These are phyloP conservation scores for Lepidocolaptes lacrymiger DNA, from an alignment of 2,797 vertebrate genomes.

Conservation along the genomic window DNA sequence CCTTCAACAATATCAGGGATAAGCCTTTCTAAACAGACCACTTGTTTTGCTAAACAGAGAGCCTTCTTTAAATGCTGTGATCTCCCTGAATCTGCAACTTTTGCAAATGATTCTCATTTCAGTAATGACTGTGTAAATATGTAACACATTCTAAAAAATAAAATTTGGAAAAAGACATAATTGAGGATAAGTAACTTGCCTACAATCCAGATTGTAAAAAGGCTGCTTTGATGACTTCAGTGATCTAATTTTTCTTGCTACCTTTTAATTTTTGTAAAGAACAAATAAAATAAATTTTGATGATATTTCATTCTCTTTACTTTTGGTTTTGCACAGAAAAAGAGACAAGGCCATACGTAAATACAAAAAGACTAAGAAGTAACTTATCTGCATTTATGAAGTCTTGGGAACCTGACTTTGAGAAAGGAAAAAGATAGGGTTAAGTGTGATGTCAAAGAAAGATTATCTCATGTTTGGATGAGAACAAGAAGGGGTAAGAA, in stretches of 20 bases:
- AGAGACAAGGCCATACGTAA: background rate
- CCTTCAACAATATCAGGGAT: background rate
- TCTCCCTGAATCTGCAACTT: background rate
- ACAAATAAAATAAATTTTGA: background rate
- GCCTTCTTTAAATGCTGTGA: background rate
- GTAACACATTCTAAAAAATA: background rate
- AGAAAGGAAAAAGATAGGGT: background rate
- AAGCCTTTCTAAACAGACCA: background rate
- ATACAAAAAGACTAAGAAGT: background rate
- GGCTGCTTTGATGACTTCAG: background rate
- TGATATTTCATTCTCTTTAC: background rate
- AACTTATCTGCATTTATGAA: background rate
- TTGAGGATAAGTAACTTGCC: background rate
- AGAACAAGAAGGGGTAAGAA: background rate
- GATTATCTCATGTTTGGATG: background rate
- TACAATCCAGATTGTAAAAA: background rate
- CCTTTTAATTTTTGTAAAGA: background rate
- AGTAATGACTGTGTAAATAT: background rate
- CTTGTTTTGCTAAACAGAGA: background rate
- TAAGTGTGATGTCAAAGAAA: background rate
- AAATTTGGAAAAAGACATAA: background rate
- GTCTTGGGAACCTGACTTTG: background rate
- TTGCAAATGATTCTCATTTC: background rate
- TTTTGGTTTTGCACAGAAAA: background rate
- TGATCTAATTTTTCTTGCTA: background rate